Base-by-base conservation (phyloP, 2,797 vertebrate genomes). In the Simalia tracyae region DNA sequence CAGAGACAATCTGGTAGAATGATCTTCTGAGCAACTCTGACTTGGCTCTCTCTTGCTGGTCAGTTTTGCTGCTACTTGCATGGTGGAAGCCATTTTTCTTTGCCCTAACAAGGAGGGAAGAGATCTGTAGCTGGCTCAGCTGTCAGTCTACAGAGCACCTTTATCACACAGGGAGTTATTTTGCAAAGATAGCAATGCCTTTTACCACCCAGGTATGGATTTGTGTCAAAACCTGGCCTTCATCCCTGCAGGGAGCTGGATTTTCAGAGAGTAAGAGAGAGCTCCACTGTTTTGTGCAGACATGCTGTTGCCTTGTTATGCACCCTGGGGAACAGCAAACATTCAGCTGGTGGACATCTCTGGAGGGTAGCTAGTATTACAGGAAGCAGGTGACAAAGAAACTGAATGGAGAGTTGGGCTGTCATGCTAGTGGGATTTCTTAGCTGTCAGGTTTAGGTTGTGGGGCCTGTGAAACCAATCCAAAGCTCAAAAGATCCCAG, bases 181-280 rank as follows among this genome's bases (percentile, higher is more conserved):
- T 84, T 84, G 85, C 89, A 89, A 90, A 94, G 89, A 89, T 95
- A 92, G 92, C 54, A 0, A 92, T 56, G 28, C 42, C 66, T 2
- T 90, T 91, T 84, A 59, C 88, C 17, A 85, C 90, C 92, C 63
- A 5, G 93, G 89, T 36, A 15, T 2, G 56, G 93, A 90, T 93
- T 94, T 93, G 81, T 91, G 85, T 91, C 93, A 89, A 42, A 93
- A 0, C 46, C 93, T 66, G 57, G 90, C 15, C 63, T 76, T 59
- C 1, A 0, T 28, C 57, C 66, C 94, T 92, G 59, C 0, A 72
- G 93, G 93, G 91, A 94, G 91, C 46, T 0, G 10, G 93, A 81
- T 0, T 92, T 88, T 76, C 50, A 63, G 66, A 2, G 0, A 46
- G 19, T 9, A 4, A 81, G 72, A 4, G 46, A 81, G 42, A 0